phyloP scores from a whole-genome alignment of 2,888 invertebrate species.

The Aromia moschata region DNA sequence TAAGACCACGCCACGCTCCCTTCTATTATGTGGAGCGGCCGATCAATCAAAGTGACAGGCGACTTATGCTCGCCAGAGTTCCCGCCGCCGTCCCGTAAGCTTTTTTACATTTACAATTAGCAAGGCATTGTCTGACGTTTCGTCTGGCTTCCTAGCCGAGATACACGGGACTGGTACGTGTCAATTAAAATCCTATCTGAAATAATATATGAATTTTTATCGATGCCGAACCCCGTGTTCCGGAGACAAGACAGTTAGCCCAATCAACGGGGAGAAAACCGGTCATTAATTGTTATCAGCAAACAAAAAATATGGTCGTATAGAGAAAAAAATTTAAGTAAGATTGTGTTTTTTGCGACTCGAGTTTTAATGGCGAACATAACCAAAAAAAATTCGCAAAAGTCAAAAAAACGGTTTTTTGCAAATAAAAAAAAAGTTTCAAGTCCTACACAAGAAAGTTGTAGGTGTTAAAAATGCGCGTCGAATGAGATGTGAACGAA shows the following conservation, averaged over 20 bases:
- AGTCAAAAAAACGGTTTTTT: too few species aligned
- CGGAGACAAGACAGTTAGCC: conserved; percentile 13
- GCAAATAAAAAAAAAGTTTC: too few species aligned
- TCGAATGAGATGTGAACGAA: too few species aligned
- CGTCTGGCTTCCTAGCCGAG: conserved; percentile 14
- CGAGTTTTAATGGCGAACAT: too few species aligned
- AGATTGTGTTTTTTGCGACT: too few species aligned
- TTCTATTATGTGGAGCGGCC: conserved; percentile 24
- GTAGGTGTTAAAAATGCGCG: too few species aligned
- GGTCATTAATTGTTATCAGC: too few species aligned
- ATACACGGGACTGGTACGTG: conserved; percentile 16
- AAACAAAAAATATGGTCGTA: too few species aligned
- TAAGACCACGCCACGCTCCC: conserved; percentile 27
- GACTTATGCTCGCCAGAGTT: conserved; percentile 24
- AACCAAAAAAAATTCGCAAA: too few species aligned
- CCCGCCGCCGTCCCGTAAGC: conserved; percentile 20
- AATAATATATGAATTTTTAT: conserved; percentile 18
- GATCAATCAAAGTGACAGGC: conserved; percentile 28
- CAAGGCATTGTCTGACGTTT: conserved; percentile 23
- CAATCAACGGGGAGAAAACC: conserved; percentile 3
- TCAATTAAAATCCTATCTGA: conserved; percentile 21
- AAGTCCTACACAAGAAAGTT: too few species aligned
- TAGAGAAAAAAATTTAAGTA: too few species aligned
- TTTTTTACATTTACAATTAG: conserved; percentile 31
- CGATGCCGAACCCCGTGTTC: neutral